Evolutionary conservation across 2,888 invertebrate species (phyloP).

Genomic region (Volucella inflata): DNA sequence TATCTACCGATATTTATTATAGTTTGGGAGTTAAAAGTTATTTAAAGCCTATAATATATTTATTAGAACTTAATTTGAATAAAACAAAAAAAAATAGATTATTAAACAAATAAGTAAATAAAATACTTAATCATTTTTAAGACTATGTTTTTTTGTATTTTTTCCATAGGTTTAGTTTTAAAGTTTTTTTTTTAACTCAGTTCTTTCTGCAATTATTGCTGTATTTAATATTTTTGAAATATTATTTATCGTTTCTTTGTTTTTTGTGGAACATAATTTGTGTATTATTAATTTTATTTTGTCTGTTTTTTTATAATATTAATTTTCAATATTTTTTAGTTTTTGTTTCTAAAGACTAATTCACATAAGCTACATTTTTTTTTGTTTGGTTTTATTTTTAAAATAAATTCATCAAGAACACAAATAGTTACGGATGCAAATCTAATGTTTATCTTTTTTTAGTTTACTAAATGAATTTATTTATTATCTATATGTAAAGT

Average conservation of each 20-base stretch:
- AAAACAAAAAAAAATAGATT: conserved; percentile 50
- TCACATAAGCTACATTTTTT: conserved; percentile 34
- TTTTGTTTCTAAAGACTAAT: conserved; percentile 24
- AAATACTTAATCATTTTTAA: conserved; percentile 25
- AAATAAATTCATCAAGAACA: conserved; percentile 74
- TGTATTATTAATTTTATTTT: neutral
- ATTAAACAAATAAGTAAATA: conserved; percentile 28
- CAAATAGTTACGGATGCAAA: conserved; percentile 67
- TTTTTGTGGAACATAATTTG: conserved; percentile 15
- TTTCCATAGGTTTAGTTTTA: conserved; percentile 18
- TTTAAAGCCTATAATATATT: conserved; percentile 54
- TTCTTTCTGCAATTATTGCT: conserved; percentile 65
- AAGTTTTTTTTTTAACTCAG: conserved; percentile 59
- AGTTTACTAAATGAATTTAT: conserved; percentile 3
- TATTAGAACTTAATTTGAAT: conserved; percentile 33
- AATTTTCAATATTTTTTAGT: neutral
- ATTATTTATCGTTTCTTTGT: conserved; percentile 1
- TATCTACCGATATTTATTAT: neutral
- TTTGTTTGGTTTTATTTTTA: conserved; percentile 21
- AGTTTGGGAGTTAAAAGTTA: conserved; percentile 44
- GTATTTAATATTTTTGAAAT: conserved; percentile 30
- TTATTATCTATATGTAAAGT: conserved; percentile 68
- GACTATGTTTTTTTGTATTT: conserved; percentile 1
- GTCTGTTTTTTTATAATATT: neutral
- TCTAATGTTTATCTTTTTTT: conserved; percentile 28